Percentiles rank a stretch among this genome's conserved stretches.
Conservation (phyloP, 2,888 invertebrate species). For the Microplitis manilae region DNA sequence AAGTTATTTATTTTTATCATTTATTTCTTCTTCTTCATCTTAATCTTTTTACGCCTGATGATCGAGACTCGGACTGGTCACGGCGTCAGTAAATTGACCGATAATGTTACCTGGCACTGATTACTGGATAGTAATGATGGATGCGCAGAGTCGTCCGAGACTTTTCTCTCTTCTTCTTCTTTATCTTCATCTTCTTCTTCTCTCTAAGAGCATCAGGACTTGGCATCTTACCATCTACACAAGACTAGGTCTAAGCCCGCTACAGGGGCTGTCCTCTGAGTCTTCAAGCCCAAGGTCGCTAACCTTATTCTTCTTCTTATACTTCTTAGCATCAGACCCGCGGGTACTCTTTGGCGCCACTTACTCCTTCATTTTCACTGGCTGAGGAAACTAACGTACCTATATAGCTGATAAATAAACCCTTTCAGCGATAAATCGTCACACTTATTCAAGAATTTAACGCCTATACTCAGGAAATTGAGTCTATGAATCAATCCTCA, state of each 20-base stretch:
- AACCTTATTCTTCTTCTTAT: slow-evolving; percentile 30
- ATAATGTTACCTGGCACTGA: slow-evolving; percentile 61
- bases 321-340: slow-evolving; percentile 49
- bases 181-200: background rate
- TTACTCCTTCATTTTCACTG: slow-evolving; percentile 14
- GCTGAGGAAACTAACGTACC: background rate
- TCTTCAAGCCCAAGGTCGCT: slow-evolving; percentile 48
- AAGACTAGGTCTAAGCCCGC: slow-evolving; percentile 50
- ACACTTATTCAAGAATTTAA: background rate
- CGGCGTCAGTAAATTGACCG: slow-evolving; percentile 59
- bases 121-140: slow-evolving; percentile 62
- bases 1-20: background rate
- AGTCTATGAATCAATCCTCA: background rate
- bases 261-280: slow-evolving; percentile 52
- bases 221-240: slow-evolving; percentile 33
- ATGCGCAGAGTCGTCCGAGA: slow-evolving; percentile 51
- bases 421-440: background rate
- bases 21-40: background rate
- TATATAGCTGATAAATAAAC: background rate
- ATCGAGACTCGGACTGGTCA: slow-evolving; percentile 36
- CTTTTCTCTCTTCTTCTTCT: slow-evolving; percentile 28
- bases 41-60: background rate
- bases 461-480: background rate
- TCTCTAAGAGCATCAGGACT: background rate
- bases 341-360: slow-evolving; percentile 62